Evolutionary conservation across 2,113 vertebrate species (phyloP), one percentile per base, ranked within the genome.

Genomic region (Eonycteris spelaea): DNA sequence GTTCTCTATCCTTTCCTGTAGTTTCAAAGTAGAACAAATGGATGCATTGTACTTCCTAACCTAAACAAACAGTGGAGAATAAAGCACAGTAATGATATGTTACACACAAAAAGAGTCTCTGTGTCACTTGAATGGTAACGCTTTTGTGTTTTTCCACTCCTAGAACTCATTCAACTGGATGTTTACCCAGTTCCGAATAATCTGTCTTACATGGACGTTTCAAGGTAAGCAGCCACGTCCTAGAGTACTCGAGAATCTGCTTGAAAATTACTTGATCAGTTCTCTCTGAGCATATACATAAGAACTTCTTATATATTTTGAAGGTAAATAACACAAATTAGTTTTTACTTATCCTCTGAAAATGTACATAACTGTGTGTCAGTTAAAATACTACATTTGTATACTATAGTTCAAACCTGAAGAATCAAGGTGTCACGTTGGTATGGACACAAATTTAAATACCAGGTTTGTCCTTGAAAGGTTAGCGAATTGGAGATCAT

Each of bases 131-230:
- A 15, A 86, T 70, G 93, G n/a, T 95, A 59, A 96, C 10, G 68
- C 78, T 91, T 91, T 86, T 87, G 19, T 95, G 79, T 79, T 97
- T 95, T 91, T 74, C 78, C 51, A 83, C 91, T 88, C 88, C 77
- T 98, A 99, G 99, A 99, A 98, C 99, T 99, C 86, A 98, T 97
- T 93, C 99, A 99, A 83, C 98, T 99, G 89, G 99, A 99, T 97
- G 98, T 99, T 97, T 99, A 98, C 97, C 99, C 99, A 38, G 99
- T 99, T 97, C 99, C 99, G 67, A 99, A 98, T 97, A 99, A 99
- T 97, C 98, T 99, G 24, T 98, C 99, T 84, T 99, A 98, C 95
- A 98, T 99, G 99, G 99, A 99, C 98, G 95, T 99, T 98, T 99
- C 99, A 71, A 99, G 99, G 99, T 99, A 99, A 99, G 98, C 71